A percentile compares a stretch with the other conserved stretches of the same genome.
These are phyloP conservation scores for Eupithecia insigniata DNA, from an alignment of 2,888 invertebrate species.

Conservation along the genomic window DNA sequence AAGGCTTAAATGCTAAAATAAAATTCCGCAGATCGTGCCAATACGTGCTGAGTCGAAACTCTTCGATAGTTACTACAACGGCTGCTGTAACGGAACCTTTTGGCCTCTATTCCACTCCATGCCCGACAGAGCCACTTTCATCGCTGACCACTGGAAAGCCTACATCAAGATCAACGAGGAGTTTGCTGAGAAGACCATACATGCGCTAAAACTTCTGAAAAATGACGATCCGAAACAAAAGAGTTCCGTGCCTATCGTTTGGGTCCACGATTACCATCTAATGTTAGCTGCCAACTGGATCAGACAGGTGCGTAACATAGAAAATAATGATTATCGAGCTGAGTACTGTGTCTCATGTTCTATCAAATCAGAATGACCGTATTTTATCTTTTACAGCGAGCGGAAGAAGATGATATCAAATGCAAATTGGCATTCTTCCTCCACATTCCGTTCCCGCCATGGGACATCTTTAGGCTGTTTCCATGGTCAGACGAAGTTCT, in stretches of 20 bases:
- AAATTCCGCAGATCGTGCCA: slow-evolving; percentile 88
- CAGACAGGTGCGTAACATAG: slow-evolving; percentile 85
- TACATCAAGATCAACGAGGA: slow-evolving; percentile 92
- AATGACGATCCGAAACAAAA: slow-evolving; percentile 70
- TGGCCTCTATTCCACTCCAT: slow-evolving; percentile 97
- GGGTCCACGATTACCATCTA: slow-evolving; percentile 97
- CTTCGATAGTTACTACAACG: slow-evolving; percentile 95
- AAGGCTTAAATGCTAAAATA: not conserved
- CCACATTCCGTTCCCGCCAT: slow-evolving; percentile 97
- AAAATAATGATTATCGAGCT: not conserved
- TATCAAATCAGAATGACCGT: not conserved
- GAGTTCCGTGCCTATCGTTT: slow-evolving; percentile 89
- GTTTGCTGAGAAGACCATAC: slow-evolving; percentile 92
- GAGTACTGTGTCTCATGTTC: not conserved
- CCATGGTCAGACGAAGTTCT: slow-evolving; percentile 97
- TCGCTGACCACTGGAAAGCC: slow-evolving; percentile 91
- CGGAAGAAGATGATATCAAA: slow-evolving; percentile 90
- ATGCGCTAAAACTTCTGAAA: slow-evolving; percentile 85
- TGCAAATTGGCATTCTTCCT: slow-evolving; percentile 96
- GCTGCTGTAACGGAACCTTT: slow-evolving; percentile 95
- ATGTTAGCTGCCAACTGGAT: slow-evolving; percentile 97
- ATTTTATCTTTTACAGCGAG: slow-evolving; percentile 75
- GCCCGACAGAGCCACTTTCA: slow-evolving; percentile 94
- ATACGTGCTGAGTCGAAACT: slow-evolving; percentile 90
- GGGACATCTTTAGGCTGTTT: slow-evolving; percentile 95